A percentile compares a stretch with the other conserved stretches of the same genome.
phyloP scores from a whole-genome alignment of 2,113 vertebrate genomes.

The Cavia porcellus region DNA sequence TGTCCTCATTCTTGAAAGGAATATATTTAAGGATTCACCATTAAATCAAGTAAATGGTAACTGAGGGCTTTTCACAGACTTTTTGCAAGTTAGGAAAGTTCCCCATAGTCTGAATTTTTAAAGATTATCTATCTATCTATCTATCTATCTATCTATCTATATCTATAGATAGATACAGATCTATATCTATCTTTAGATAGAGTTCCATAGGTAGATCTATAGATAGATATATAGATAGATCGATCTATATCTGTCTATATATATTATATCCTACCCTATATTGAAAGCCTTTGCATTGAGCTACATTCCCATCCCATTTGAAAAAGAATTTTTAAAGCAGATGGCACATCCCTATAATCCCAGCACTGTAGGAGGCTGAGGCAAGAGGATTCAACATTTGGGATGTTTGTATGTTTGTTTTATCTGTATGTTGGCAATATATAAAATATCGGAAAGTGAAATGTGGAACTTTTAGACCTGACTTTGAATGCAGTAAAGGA shows the following conservation, averaged over 20 bases:
- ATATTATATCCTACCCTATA: background rate
- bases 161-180: no score
- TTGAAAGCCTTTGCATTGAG: background rate
- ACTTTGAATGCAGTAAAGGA: background rate
- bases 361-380: background rate
- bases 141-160: no score
- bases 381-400: background rate
- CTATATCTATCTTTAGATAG: no score
- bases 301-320: background rate
- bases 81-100: conserved; percentile 6
- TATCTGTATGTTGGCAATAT: background rate
- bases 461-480: background rate
- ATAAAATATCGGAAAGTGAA: background rate
- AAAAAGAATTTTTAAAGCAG: background rate
- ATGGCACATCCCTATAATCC: background rate
- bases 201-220: no score
- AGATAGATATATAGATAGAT: no score
- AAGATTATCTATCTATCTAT: background rate
- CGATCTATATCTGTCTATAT: no score
- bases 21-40: background rate
- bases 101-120: background rate
- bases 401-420: background rate
- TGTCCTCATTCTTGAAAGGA: background rate
- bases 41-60: background rate
- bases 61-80: background rate